Conservation (phyloP, 2,797 vertebrate genomes). For the Manis javanica region DNA sequence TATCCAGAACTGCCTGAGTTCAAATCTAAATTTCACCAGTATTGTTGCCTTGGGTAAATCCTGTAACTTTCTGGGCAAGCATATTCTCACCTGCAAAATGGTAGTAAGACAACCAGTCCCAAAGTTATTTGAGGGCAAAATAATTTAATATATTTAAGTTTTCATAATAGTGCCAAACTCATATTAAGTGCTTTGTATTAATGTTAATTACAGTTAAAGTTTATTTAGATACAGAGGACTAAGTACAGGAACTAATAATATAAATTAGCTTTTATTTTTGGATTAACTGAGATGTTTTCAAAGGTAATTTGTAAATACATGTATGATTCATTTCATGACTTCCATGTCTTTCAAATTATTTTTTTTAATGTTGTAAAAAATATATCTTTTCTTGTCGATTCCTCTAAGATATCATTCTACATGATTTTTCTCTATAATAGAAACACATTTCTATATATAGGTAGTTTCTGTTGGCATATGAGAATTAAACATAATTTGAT, state of each 20-base stretch:
- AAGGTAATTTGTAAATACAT: not conserved
- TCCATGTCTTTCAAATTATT: not conserved
- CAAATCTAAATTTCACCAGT: not conserved
- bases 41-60: not conserved
- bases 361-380: not conserved
- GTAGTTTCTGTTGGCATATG: not conserved
- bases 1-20: not conserved
- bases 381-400: not conserved
- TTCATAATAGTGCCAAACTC: not conserved
- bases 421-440: not conserved
- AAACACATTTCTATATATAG: not conserved
- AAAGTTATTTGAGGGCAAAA: not conserved
- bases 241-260: not conserved
- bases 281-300: not conserved
- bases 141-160: not conserved
- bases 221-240: not conserved
- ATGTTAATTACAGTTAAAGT: not conserved
- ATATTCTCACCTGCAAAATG: not conserved
- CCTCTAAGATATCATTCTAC: not conserved
- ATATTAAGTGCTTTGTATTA: not conserved
- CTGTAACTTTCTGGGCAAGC: not conserved
- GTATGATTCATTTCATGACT: not conserved
- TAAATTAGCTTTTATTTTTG: not conserved
- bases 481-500: not conserved
- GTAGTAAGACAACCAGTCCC: not conserved